Conservation (phyloP, 1,140 invertebrate species). For the Zaprionus ghesquierei region DNA sequence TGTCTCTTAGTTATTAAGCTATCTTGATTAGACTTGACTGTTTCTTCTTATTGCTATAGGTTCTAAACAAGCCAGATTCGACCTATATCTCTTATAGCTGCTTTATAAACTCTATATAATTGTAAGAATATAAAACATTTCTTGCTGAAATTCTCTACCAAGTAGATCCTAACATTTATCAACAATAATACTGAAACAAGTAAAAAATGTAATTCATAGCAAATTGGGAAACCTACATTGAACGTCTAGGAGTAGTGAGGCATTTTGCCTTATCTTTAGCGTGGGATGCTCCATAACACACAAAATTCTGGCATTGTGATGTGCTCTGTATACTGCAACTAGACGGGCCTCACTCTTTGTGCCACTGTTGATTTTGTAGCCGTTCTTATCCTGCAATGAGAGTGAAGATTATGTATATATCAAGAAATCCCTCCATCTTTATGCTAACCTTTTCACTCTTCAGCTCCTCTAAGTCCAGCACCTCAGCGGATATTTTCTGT, state of each 20-base stretch:
- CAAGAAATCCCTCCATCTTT: too few species aligned
- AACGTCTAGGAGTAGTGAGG: conserved; percentile 89
- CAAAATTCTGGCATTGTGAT: conserved; percentile 89
- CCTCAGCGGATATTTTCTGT: conserved; percentile 80
- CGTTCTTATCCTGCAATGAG: conserved; percentile 75
- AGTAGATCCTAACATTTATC: neutral
- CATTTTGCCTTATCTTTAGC: conserved; percentile 86
- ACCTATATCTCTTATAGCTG: too few species aligned
- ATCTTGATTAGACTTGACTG: too few species aligned
- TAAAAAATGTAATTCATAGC: neutral
- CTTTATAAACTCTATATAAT: too few species aligned
- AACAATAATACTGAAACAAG: neutral
- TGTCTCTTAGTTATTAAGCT: too few species aligned
- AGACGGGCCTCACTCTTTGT: conserved; percentile 86
- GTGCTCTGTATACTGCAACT: conserved; percentile 87
- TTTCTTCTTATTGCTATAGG: too few species aligned
- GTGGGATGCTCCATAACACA: conserved; percentile 89
- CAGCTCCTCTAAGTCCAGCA: conserved; percentile 81
- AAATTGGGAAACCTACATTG: conserved; percentile 87
- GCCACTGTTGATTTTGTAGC: conserved; percentile 83
- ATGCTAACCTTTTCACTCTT: conserved; percentile 76
- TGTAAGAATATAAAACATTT: too few species aligned
- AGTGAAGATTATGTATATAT: neutral
- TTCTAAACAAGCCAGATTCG: too few species aligned
- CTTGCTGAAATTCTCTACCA: too few species aligned